Evolutionary conservation across 2,888 invertebrate genomes (phyloP).

Genomic region (Blastobasis lacticolella): DNA sequence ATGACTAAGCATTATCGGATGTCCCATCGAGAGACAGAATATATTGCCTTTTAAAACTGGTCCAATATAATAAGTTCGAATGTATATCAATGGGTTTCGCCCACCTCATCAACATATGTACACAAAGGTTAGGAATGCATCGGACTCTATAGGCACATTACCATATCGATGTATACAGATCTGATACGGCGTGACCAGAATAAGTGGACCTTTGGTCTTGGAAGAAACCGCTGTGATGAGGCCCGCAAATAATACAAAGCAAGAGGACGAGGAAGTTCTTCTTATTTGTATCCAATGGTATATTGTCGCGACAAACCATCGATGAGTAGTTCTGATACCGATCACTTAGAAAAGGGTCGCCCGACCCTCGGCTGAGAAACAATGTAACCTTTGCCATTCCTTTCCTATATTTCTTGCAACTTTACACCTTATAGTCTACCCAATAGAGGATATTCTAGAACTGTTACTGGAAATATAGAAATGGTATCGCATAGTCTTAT

Average conservation of each 20-base stretch:
- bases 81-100: slow-evolving; percentile 68
- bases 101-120: slow-evolving; percentile 70
- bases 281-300: slow-evolving; percentile 22
- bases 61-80: slow-evolving; percentile 55
- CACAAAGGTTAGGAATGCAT: slow-evolving; percentile 61
- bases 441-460: too few relatives aligned
- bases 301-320: slow-evolving; percentile 56
- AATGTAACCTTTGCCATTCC: slow-evolving; percentile 19
- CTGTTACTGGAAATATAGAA: slow-evolving; percentile 14
- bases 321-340: slow-evolving; percentile 54
- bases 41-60: slow-evolving; percentile 64
- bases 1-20: slow-evolving; percentile 55
- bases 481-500: slow-evolving; percentile 33
- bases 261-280: slow-evolving; percentile 12
- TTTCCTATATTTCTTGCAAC: slow-evolving; percentile 9
- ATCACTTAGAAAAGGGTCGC: slow-evolving; percentile 57
- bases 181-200: slow-evolving; percentile 23
- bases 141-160: slow-evolving; percentile 36
- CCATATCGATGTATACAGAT: slow-evolving; percentile 50
- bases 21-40: slow-evolving; percentile 51
- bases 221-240: background rate
- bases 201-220: background rate
- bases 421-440: slow-evolving; percentile 21
- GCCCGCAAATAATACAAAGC: background rate
- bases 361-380: slow-evolving; percentile 41